Conservation (phyloP, 2,797 vertebrate genomes). For the Spea hammondii region DNA sequence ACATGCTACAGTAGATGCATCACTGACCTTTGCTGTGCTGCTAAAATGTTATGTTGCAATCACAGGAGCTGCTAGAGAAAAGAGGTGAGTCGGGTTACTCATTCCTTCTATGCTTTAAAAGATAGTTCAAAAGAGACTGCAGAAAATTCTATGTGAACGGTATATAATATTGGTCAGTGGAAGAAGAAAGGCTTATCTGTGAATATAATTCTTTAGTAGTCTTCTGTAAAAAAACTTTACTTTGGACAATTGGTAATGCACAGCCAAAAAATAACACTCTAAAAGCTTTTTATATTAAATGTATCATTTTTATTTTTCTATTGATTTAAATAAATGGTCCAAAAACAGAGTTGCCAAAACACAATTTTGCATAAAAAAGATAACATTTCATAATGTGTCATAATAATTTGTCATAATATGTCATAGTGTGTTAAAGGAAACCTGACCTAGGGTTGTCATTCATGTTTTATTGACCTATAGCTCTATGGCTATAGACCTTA, state of each 20-base stretch:
- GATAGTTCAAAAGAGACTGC: constrained; percentile 38
- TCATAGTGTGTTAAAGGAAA: too few species aligned
- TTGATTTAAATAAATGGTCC: not conserved
- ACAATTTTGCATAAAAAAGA: too few species aligned
- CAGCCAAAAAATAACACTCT: not conserved
- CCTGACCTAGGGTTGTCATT: too few species aligned
- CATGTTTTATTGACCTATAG: too few species aligned
- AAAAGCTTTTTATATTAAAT: not conserved
- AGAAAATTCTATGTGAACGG: constrained; percentile 31
- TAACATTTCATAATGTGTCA: too few species aligned
- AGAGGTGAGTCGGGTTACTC: constrained; percentile 31
- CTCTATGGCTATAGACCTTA: too few species aligned
- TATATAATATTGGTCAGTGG: constrained; percentile 28
- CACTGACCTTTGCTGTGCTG: constrained; percentile 10
- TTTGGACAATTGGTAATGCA: not conserved
- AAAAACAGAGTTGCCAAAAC: not conserved
- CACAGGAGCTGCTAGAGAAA: constrained; percentile 22
- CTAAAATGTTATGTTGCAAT: constrained; percentile 35
- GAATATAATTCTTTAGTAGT: constrained; percentile 4
- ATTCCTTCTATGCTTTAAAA: constrained; percentile 33
- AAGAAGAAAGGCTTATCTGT: not conserved
- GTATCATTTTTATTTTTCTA: not conserved
- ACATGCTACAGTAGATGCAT: constrained; percentile 15
- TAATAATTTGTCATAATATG: too few species aligned
- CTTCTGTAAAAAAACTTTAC: constrained; percentile 8